phyloP scores from a whole-genome alignment of 2,113 vertebrate genomes.

The Engraulis encrasicolus region DNA sequence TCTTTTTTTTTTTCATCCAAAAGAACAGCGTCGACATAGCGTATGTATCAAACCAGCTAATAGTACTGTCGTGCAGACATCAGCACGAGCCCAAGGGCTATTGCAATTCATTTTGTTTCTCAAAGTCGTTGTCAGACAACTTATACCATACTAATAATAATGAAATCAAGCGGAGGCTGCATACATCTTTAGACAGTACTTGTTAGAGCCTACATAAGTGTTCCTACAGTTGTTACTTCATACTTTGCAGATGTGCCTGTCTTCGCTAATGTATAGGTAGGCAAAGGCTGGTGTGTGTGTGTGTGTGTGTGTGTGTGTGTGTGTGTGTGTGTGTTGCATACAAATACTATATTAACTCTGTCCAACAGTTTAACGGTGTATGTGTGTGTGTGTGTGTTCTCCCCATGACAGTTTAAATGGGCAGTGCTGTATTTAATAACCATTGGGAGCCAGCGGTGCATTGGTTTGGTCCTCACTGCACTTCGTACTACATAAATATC shows the following conservation, averaged over 20 bases:
- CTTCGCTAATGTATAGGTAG: too few relatives aligned
- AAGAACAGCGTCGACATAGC: not conserved
- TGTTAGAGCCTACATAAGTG: not conserved
- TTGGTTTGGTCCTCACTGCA: not conserved
- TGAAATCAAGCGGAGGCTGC: not conserved
- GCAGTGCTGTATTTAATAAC: not conserved
- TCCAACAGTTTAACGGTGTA: too few relatives aligned
- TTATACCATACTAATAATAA: not conserved
- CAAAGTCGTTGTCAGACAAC: not conserved
- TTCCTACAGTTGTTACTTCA: not conserved
- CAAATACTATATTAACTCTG: not conserved
- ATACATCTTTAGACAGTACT: not conserved
- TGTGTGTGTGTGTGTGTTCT: too few relatives aligned
- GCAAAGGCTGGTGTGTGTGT: too few relatives aligned
- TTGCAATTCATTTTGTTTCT: not conserved
- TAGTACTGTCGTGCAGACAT: not conserved
- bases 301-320: too few relatives aligned
- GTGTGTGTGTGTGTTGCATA: not conserved
- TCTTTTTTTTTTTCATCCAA: constrained; percentile 3
- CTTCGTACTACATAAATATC: not conserved
- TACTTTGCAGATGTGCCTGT: too few relatives aligned
- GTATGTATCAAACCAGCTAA: not conserved
- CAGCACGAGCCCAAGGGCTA: not conserved
- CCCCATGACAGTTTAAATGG: not conserved
- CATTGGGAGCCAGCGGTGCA: not conserved